Evolutionary conservation across 2,797 vertebrate species (phyloP), one percentile per base, ranked within the genome.

Genomic region (Molossus molossus): DNA sequence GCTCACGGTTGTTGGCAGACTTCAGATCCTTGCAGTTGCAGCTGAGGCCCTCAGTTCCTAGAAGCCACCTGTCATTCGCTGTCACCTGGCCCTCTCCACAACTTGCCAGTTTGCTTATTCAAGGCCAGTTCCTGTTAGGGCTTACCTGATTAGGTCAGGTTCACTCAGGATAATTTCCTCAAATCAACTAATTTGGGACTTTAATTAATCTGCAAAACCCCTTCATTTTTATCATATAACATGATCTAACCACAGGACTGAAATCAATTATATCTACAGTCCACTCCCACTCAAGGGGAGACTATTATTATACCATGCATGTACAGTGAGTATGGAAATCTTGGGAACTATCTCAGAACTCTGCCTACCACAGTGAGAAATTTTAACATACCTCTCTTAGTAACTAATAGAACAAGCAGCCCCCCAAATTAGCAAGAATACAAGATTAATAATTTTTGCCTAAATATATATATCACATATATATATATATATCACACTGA

Each of bases 351-450:
- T 65, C 84, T 96, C 67, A 90, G 57, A 95, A 92, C 17, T 86
- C 67, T 93, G 45, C 55, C 60, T 80, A 72, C 40, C 17, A 67
- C 17, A 85, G 25, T 15, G 18, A 57, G 37, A 86, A 53, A 90
- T 90, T 77, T 82, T 55, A 90, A 75, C 25, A 69, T 58, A 64
- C 3, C 20, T 85, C 88, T 96, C 55, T 86, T 69, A 76, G 13
- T 93, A 82, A 94, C 23, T 87, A 96, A 86, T 1, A 92, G 53
- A 90, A 94, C 12, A 90, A 90, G 55, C 4, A 85, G 20, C 14
- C 37, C 72, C 55, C 73, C 58, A 73, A 75, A 73, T 25, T 23
- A 67, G 6, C 57, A 84, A 80, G 29, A 45, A 27, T 72, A 29
- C 2, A 50, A 81, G 45, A 85, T 72, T 55, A 85, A 85, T 14